Conservation (phyloP, 2,113 vertebrate species). For the Setophaga kirtlandii region DNA sequence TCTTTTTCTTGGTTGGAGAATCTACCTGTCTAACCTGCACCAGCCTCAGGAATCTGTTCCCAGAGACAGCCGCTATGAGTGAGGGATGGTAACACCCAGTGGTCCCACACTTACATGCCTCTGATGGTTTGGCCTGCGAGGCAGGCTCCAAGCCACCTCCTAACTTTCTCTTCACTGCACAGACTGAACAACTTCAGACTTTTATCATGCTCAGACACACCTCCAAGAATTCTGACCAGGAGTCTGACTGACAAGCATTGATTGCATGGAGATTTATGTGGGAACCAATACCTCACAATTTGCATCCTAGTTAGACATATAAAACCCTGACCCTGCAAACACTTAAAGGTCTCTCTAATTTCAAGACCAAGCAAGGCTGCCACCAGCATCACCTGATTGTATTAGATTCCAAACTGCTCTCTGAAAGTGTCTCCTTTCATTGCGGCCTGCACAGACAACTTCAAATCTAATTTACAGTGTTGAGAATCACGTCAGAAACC, state of each 20-base stretch:
- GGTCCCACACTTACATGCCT: background rate
- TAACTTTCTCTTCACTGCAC: background rate
- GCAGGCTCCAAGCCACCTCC: background rate
- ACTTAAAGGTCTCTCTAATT: background rate
- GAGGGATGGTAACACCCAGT: background rate
- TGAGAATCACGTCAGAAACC: background rate
- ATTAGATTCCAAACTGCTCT: background rate
- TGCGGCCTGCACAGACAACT: background rate
- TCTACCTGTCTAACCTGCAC: background rate
- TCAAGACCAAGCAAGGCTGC: background rate
- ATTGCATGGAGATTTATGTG: rapidly evolving
- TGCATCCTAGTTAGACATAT: background rate
- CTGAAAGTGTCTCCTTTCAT: background rate
- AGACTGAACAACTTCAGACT: background rate
- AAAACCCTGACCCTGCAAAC: background rate
- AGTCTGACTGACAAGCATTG: rapidly evolving
- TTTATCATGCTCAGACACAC: background rate
- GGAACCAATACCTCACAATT: background rate
- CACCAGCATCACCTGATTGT: background rate
- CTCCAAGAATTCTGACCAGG: background rate
- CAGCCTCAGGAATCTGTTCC: background rate
- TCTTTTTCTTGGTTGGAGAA: background rate
- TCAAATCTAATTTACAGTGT: background rate
- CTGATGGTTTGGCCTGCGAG: background rate
- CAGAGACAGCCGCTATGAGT: background rate